Percentiles rank a stretch among this genome's conserved stretches.
Conservation (phyloP, 2,797 vertebrate genomes). For the Pseudopleuronectes americanus region DNA sequence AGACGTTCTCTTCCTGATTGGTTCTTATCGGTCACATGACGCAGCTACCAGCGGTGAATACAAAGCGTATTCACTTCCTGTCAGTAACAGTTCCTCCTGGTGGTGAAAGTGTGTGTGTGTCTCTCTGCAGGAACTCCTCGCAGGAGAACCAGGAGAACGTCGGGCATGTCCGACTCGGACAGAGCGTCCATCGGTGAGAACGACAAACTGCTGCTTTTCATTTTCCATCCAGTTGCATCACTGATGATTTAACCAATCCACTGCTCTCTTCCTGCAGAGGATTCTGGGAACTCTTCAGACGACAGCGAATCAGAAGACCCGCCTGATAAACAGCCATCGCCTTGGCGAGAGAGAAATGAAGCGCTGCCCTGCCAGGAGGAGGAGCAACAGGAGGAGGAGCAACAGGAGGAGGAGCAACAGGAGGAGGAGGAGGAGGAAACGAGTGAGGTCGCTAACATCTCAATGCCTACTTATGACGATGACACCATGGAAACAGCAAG, state of each 20-base stretch:
- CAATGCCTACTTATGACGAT: background rate
- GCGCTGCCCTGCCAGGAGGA: conserved; percentile 82
- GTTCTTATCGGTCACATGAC: too few species aligned
- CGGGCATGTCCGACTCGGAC: conserved; percentile 88
- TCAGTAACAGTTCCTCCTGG: background rate
- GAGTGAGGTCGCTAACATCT: conserved; percentile 54
- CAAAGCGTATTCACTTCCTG: too few species aligned
- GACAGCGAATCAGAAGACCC: conserved; percentile 91
- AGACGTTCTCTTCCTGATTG: too few species aligned
- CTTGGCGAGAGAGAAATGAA: conserved; percentile 85
- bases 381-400: conserved; percentile 54
- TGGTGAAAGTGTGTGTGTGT: background rate
- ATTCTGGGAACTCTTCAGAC: conserved; percentile 92
- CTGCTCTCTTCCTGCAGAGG: conserved; percentile 71
- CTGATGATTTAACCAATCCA: background rate
- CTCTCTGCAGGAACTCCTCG: conserved; percentile 77
- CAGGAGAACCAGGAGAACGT: conserved; percentile 84
- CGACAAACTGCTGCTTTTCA: background rate
- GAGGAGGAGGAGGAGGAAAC: conserved; percentile 59
- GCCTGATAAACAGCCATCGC: conserved; percentile 84
- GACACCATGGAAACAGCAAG: background rate
- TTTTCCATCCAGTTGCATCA: background rate
- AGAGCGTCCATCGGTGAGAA: conserved; percentile 84
- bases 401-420: conserved; percentile 78
- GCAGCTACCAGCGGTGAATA: too few species aligned